Evolutionary conservation across 2,888 invertebrate species (phyloP).

Genomic region (Subacronicta megacephala): DNA sequence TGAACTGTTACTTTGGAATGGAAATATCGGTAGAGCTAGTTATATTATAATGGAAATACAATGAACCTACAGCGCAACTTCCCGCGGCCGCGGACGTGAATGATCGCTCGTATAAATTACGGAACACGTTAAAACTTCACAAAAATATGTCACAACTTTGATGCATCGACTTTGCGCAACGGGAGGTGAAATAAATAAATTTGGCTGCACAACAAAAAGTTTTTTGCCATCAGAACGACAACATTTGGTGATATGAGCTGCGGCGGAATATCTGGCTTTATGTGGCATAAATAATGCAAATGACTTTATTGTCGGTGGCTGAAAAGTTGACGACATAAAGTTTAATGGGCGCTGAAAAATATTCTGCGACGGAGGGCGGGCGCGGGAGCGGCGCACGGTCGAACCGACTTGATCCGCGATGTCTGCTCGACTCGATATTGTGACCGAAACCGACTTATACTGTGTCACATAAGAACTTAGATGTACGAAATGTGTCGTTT

Average conservation of each 20-base stretch:
- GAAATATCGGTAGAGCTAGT: constrained; percentile 5
- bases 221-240: constrained; percentile 25
- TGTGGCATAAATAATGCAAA: constrained; percentile 65
- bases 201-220: constrained; percentile 7
- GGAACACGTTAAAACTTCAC: constrained; percentile 39
- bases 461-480: background rate
- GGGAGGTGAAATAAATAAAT: constrained; percentile 26
- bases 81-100: constrained; percentile 4
- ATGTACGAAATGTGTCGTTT: no score
- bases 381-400: constrained; percentile 28
- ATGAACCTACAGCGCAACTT: no score
- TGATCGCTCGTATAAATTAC: constrained; percentile 34
- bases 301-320: constrained; percentile 72
- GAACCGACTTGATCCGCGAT: constrained; percentile 45
- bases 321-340: constrained; percentile 77
- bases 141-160: constrained; percentile 40
- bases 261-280: constrained; percentile 30
- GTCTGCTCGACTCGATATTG: constrained; percentile 41
- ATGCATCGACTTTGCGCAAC: constrained; percentile 24
- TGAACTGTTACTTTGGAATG: constrained; percentile 13
- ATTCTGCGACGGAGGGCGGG: constrained; percentile 53
- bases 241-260: constrained; percentile 9
- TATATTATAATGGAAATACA: constrained; percentile 5
- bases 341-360: constrained; percentile 74
- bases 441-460: constrained; percentile 22